Evolutionary conservation across 2,797 vertebrate genomes (phyloP).

Genomic region (Hypotaenidia okinawae): DNA sequence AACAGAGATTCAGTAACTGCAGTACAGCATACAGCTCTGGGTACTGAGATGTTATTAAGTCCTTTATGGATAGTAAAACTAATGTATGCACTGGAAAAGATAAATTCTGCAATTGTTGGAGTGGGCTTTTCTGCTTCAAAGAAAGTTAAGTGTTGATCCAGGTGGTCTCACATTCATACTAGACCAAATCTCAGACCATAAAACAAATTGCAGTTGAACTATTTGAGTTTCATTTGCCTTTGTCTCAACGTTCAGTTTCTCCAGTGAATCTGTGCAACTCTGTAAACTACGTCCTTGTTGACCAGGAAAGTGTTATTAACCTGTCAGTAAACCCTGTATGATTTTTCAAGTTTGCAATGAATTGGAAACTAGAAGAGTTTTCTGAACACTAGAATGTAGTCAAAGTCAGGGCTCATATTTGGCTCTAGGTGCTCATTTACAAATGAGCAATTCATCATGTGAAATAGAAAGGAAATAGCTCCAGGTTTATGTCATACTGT

Average conservation of each 20-base stretch:
- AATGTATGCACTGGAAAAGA: not conserved
- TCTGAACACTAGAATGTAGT: not conserved
- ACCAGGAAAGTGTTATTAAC: not conserved
- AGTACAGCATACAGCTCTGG: not conserved
- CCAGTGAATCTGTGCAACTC: not conserved
- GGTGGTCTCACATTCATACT: not conserved
- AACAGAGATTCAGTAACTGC: not conserved
- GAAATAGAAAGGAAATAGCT: constrained; percentile 48
- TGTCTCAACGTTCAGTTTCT: not conserved
- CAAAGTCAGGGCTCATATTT: constrained; percentile 52
- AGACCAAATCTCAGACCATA: not conserved
- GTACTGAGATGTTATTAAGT: not conserved
- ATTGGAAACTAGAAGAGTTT: not conserved
- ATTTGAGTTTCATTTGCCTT: not conserved
- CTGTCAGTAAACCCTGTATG: not conserved
- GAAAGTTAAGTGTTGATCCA: not conserved
- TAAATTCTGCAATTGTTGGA: not conserved
- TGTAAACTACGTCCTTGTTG: not conserved
- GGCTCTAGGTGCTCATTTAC: constrained; percentile 55
- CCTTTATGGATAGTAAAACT: not conserved
- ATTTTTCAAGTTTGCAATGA: not conserved
- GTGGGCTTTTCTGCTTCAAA: not conserved
- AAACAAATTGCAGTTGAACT: not conserved
- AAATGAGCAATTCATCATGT: constrained; percentile 68
- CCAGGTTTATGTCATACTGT: constrained; percentile 35